A percentile compares a stretch with the other conserved stretches of the same genome.
These are phyloP conservation scores for Dolichoris vasculosae DNA, from an alignment of 1,140 invertebrate genomes.

Conservation along the genomic window DNA sequence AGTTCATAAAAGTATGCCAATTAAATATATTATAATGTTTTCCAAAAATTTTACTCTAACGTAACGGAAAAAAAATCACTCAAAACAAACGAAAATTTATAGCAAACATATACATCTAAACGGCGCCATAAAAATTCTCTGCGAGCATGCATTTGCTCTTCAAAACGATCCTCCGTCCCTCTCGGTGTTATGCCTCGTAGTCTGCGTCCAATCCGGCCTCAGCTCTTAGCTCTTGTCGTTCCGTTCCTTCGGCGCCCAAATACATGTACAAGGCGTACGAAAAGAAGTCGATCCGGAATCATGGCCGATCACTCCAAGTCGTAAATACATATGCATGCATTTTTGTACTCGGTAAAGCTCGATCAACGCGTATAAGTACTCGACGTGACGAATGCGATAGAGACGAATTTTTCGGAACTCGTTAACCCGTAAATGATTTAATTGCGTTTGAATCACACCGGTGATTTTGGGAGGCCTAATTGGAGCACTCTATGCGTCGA, in stretches of 20 bases:
- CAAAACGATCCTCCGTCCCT: constrained; percentile 1
- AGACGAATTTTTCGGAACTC: not conserved
- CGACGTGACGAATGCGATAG: not conserved
- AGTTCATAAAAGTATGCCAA: not conserved
- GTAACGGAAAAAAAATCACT: not conserved
- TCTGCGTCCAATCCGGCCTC: constrained; percentile 1
- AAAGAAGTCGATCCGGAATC: constrained; percentile 30
- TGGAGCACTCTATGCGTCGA: too few species aligned
- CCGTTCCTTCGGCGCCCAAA: constrained; percentile 6
- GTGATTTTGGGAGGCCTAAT: not conserved
- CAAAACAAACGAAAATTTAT: constrained; percentile 34
- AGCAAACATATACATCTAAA: constrained; percentile 23
- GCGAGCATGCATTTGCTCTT: not conserved
- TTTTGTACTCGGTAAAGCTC: not conserved
- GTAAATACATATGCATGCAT: not conserved
- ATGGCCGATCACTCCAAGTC: constrained; percentile 10
- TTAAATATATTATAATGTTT: not conserved
- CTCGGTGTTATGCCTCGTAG: not conserved
- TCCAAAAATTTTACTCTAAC: not conserved
- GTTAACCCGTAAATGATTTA: constrained; percentile 25
- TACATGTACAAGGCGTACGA: not conserved
- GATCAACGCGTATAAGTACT: not conserved
- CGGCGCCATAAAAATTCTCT: constrained; percentile 22
- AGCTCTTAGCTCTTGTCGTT: not conserved
- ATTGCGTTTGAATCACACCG: not conserved